Base-by-base conservation (phyloP, 2,113 vertebrate genomes). In the Alligator mississippiensis region DNA sequence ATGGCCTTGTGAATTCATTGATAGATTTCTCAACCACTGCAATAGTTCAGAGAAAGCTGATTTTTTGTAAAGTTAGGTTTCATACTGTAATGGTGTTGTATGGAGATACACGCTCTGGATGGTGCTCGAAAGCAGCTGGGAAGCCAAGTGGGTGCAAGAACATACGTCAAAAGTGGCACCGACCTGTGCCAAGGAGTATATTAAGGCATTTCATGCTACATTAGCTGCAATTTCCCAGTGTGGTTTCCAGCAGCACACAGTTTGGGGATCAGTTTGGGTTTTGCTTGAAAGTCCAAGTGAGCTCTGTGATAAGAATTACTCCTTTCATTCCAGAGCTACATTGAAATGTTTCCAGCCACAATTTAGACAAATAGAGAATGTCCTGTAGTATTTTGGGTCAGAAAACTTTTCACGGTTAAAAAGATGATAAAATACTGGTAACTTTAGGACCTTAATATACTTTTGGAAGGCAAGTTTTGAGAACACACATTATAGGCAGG, bases 331-430 rank as follows among this genome's bases (percentile, higher is more conserved):
- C 76, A 47, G 57, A 30, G 72, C 30, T 72, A 22, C 22, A 92
- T 60, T 89, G 62, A 86, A 90, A 38, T 87, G 60, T 27, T 93
- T 85, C 30, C 62, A 66, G 11, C 1, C 66, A n/a, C 16, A 88
- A 62, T 25, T 64, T 19, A 22, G 79, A 77, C 25, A 70, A 85
- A 24, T 16, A 28, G 89, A 27, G 84, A 81, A 82, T n/a, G n/a
- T 4, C 54, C 3, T 21, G 57, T 60, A 82, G 38, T 2, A 90
- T 16, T 13, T 63, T 81, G 27, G 22, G 47, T 59, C 78, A 80
- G 80, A 92, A 88, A 18, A 7, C 22, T 72, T 84, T 64, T 83
- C 66, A 80, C 82, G 91, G 82, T 66, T 70, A 76, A 84, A 88
- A 87, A 80, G 62, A 60, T 21, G 80, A 90, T 19, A 83, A 91